phyloP scores from a whole-genome alignment of 2,888 invertebrate genomes.

The Eupithecia insigniata region DNA sequence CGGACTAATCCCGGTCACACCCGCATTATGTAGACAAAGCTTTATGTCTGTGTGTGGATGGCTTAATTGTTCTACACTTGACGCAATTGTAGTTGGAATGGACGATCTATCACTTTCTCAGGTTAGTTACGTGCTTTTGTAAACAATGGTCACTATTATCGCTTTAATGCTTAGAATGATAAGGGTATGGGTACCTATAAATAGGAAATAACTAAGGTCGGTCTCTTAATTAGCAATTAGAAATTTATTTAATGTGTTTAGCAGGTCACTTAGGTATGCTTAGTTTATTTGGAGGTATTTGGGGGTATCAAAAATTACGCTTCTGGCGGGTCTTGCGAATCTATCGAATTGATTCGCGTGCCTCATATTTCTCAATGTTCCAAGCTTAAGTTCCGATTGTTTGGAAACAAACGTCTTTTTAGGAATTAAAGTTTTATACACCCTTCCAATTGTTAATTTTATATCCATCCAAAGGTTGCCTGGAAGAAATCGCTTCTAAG shows the following conservation, averaged over 20 bases:
- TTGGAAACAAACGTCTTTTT: too few species aligned
- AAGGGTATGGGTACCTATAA: not conserved
- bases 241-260: not conserved
- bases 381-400: too few species aligned
- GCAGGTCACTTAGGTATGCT: not conserved
- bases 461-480: too few species aligned
- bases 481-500: too few species aligned
- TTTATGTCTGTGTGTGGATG: conserved; percentile 31
- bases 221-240: not conserved
- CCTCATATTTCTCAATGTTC: too few species aligned
- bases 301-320: too few species aligned
- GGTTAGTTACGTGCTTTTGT: conserved; percentile 10
- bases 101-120: conserved; percentile 22
- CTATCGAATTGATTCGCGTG: too few species aligned
- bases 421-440: too few species aligned
- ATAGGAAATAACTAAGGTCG: not conserved
- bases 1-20: conserved; percentile 39
- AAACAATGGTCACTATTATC: not conserved
- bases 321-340: too few species aligned
- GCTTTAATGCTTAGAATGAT: not conserved
- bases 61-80: conserved; percentile 45
- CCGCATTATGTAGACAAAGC: conserved; percentile 45
- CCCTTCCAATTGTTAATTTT: too few species aligned
- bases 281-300: too few species aligned
- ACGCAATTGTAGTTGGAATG: conserved; percentile 44